Conservation (phyloP, 2,888 invertebrate species). For the Tiliacea aurago region DNA sequence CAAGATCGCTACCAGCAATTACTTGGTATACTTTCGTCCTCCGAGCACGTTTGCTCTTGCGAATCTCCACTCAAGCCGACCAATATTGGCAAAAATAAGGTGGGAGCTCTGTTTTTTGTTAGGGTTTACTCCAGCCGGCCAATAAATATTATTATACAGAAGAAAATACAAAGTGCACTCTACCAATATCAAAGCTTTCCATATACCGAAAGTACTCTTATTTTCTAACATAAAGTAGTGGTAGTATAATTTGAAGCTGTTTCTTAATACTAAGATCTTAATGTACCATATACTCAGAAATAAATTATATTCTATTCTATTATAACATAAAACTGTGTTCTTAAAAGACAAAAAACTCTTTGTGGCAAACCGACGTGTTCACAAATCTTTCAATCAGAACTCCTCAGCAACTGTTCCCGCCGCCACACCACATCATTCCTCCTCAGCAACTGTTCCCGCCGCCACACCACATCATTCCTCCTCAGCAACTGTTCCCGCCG, state of each 20-base stretch:
- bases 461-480: neutral
- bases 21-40: too few species aligned
- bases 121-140: too few species aligned
- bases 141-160: neutral
- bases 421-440: neutral
- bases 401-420: neutral
- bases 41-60: too few species aligned
- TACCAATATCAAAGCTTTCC: neutral
- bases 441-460: too few species aligned
- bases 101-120: too few species aligned
- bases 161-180: neutral
- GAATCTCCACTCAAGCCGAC: too few species aligned
- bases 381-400: neutral
- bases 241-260: too few species aligned
- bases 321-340: neutral
- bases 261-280: too few species aligned
- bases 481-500: neutral
- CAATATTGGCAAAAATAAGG: too few species aligned
- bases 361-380: neutral
- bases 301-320: too few species aligned
- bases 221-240: neutral
- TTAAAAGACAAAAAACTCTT: neutral
- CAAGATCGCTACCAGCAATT: too few species aligned
- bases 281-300: too few species aligned
- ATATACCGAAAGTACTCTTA: neutral